These are phyloP conservation scores for Macrostomum cliftonense DNA, from an alignment of 2,888 invertebrate genomes.

Conservation along the genomic window DNA sequence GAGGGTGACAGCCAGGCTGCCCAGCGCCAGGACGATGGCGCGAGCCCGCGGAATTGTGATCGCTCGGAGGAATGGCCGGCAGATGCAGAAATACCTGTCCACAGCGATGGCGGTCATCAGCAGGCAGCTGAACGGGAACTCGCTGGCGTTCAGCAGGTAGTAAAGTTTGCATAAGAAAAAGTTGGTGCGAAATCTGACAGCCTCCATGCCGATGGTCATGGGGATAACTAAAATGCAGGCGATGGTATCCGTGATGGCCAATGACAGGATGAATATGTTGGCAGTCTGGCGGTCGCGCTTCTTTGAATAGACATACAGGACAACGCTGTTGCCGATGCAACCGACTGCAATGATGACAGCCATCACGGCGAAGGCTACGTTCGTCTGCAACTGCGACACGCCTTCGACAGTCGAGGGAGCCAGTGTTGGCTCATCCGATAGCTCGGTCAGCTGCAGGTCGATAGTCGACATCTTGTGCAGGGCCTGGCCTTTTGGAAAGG, in stretches of 20 bases:
- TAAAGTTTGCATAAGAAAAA: constrained; percentile 14
- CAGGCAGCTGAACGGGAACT: constrained; percentile 26
- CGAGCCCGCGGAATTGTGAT: constrained; percentile 24
- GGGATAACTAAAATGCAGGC: constrained; percentile 12
- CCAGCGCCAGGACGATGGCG: constrained; percentile 3
- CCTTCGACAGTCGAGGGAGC: too few relatives aligned
- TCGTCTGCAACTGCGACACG: too few relatives aligned
- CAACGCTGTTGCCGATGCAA: constrained; percentile 11
- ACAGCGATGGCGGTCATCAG: constrained; percentile 29
- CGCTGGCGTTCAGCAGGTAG: constrained; percentile 24
- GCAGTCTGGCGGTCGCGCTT: constrained; percentile 12
- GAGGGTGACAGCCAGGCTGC: background rate
- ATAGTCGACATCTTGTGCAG: too few relatives aligned
- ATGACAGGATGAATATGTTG: constrained; percentile 11
- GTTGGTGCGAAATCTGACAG: constrained; percentile 5
- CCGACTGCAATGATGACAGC: constrained; percentile 1
- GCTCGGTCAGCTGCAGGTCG: too few relatives aligned
- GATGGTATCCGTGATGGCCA: constrained; percentile 9
- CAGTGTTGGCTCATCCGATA: too few relatives aligned
- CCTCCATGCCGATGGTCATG: constrained; percentile 12
- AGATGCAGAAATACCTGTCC: constrained; percentile 27
- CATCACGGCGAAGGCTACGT: too few relatives aligned
- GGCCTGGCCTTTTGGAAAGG: too few relatives aligned
- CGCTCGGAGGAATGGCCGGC: constrained; percentile 24
- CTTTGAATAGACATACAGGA: constrained; percentile 10